Conservation (phyloP, 2,113 vertebrate species). For the Ariopsis seemanni region DNA sequence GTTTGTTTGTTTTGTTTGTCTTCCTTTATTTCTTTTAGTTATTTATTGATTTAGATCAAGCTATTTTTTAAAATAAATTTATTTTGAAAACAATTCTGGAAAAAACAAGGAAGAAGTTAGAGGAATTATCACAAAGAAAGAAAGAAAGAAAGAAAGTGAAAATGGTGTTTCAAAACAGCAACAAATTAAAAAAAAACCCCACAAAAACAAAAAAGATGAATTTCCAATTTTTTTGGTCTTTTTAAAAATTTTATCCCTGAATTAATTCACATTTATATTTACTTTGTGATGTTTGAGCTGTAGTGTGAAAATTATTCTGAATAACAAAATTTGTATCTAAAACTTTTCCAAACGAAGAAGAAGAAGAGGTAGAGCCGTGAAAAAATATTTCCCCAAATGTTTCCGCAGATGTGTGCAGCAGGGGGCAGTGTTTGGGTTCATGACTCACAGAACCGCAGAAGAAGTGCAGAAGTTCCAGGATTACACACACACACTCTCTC, state of each 20-base stretch:
- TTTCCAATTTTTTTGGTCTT: background rate
- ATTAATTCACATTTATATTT: background rate
- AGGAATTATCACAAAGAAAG: background rate
- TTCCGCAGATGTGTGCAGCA: background rate
- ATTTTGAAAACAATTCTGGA: too few species aligned
- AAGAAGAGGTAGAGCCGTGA: too few species aligned
- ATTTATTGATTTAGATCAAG: too few species aligned
- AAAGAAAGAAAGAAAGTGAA: background rate
- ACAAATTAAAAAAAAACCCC: background rate
- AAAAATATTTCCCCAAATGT: too few species aligned
- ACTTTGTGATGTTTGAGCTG: background rate
- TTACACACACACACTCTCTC: too few species aligned
- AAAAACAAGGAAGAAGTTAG: background rate
- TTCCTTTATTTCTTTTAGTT: too few species aligned
- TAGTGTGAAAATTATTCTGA: too few species aligned
- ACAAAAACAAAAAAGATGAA: background rate
- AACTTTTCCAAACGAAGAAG: too few species aligned
- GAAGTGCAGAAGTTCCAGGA: background rate
- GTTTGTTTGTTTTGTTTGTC: accelerated
- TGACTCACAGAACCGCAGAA: background rate
- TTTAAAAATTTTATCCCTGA: background rate
- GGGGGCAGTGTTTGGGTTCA: background rate
- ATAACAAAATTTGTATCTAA: too few species aligned
- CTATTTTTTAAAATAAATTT: too few species aligned
- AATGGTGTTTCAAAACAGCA: background rate